Evolutionary conservation across 2,113 vertebrate genomes (phyloP), one percentile per base, ranked within the genome.

Genomic region (Callithrix jacchus): DNA sequence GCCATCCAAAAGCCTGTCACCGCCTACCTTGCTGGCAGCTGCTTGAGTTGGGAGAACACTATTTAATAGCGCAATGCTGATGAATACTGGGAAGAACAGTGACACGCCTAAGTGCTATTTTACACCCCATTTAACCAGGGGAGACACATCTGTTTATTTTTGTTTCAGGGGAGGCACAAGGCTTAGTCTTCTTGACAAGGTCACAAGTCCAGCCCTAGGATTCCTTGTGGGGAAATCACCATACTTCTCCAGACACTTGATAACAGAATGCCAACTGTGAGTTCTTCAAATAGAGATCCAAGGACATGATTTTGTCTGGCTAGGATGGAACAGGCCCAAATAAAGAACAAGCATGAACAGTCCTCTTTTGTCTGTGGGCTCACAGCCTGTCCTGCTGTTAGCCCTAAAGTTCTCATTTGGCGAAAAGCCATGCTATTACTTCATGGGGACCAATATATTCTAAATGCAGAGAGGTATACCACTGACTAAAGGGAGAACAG

Each of bases 81-180:
- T 91, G 88, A 82, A 96, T 89, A 91, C 77, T 68, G 18, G 27
- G 79, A 95, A 79, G 58, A 96, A 45, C 88, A 45, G 91, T 89
- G 92, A 97, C 87, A 89, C 96, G 88, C 85, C 84, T 97, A 97
- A 97, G 95, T 71, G 94, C 81, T 94, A 52, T 97, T 97, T 97
- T 96, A 96, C 90, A 97, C 85, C 83, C 95, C 96, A 98, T 95
- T 97, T 96, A 97, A 90, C 96, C 84, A 93, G 56, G 90, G 91
- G 88, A 93, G 87, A 87, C 71, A 93, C 94, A 95, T 96, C 94
- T 97, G 94, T 90, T 97, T 96, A 61, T 96, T 68, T 93, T 73
- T 73, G n/a, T 87, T 92, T 71, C 76, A 61, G 47, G 47, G 92
- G 35, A 94, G 93, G 68, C 71, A n/a, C 58, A 79, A 80, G 81